Evolutionary conservation across 2,113 vertebrate genomes (phyloP), one percentile per base, ranked within the genome.

Genomic region (Pseudopipra pipra): DNA sequence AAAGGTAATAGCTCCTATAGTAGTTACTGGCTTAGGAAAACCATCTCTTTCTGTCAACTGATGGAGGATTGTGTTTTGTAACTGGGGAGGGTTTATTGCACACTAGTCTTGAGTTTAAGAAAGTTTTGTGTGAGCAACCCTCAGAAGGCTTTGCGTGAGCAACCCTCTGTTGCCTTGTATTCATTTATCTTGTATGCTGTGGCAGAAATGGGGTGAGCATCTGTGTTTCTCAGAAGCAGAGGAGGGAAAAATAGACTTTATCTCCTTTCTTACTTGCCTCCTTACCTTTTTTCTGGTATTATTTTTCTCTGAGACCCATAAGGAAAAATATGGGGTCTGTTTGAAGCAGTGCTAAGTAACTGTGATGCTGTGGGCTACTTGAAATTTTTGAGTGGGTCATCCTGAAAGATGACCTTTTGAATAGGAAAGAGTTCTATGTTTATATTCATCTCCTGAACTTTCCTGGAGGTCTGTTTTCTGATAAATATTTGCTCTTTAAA

Each of bases 1-100:
- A 98, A 97, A 98, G 99, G 99, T 99, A 97, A 93, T 58, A 51
- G 44, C 25, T 95, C 70, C 39, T 46, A 1, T 46, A 58, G 25
- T 39, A 74, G 22, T 76, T 76, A 46, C 11, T 85, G 73, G 21
- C 66, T 66, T 59, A 23, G 37, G 58, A 66, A 77, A 90, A 56
- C 31, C 13, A 24, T 35, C 27, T 43, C 25, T 83, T 62, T 61
- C 55, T 92, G 68, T 14, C 17, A 68, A 1, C 39, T 86, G 56
- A 23, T 67, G 11, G 35, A 83, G 33, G 62, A 37, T 28, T 3
- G 8, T 55, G 12, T 43, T 81, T 66, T 62, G 12, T 74, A 41
- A 23, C 13, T 71, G 58, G 33, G 35, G 56, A 51, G 37, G 43
- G 18, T 37, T 68, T 79, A 9, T 17, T 52, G 47, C 55, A 23